phyloP scores from a whole-genome alignment of 2,888 invertebrate species.

The Tenthredo mesomela region DNA sequence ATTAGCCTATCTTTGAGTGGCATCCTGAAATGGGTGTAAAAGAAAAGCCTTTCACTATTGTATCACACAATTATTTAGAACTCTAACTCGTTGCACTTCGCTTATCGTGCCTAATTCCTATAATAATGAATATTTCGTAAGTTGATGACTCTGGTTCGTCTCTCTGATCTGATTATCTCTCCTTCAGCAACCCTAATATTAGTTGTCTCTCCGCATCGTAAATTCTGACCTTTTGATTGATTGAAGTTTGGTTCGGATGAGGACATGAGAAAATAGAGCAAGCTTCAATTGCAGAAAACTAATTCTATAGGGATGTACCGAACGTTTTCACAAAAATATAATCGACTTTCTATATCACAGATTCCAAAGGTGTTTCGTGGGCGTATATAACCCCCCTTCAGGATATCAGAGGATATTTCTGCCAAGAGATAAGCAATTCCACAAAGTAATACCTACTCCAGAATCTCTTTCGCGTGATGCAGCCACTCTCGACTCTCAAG shows the following conservation, averaged over 20 bases:
- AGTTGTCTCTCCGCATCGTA: background rate
- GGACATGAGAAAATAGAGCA: background rate
- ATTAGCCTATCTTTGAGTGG: background rate
- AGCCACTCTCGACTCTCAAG: constrained; percentile 23
- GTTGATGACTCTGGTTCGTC: background rate
- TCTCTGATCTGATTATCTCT: background rate
- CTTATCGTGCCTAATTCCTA: background rate
- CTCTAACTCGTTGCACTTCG: background rate
- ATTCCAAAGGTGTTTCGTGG: background rate
- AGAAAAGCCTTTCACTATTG: background rate
- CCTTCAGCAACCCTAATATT: background rate
- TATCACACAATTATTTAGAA: background rate
- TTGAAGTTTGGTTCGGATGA: background rate
- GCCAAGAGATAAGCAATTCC: constrained; percentile 22
- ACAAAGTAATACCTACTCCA: constrained; percentile 21
- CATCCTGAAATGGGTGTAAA: background rate
- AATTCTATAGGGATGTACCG: background rate
- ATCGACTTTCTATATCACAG: background rate
- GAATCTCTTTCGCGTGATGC: constrained; percentile 27
- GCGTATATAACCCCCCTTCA: background rate
- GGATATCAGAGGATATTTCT: constrained; percentile 24
- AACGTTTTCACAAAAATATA: background rate
- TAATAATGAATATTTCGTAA: background rate
- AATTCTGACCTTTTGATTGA: background rate
- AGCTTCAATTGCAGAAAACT: background rate